Conservation (phyloP, 2,113 vertebrate genomes). For the Hystrix cristata region DNA sequence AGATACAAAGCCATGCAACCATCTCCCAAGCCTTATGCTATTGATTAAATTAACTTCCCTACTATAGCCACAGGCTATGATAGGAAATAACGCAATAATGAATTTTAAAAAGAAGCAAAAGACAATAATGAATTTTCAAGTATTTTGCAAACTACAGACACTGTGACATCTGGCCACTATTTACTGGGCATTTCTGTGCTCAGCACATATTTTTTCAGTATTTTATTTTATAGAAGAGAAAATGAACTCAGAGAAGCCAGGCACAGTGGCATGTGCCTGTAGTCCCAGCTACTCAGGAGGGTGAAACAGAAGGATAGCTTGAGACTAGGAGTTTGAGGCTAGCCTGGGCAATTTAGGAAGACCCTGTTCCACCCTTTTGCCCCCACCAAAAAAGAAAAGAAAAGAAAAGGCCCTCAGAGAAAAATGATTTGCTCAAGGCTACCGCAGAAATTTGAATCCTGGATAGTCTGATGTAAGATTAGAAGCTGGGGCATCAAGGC, state of each 20-base stretch:
- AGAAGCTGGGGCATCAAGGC: not conserved
- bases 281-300: not conserved
- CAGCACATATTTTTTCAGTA: not conserved
- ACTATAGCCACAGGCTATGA: not conserved
- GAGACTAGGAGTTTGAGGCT: not conserved
- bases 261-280: not conserved
- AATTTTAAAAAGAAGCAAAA: not conserved
- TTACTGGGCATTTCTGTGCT: slow-evolving; percentile 10
- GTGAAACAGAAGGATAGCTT: not conserved
- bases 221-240: slow-evolving; percentile 57
- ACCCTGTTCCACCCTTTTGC: not conserved
- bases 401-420: not conserved
- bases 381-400: too few species aligned
- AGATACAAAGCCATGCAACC: not conserved
- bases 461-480: not conserved
- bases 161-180: not conserved
- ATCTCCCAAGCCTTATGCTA: not conserved
- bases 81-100: not conserved
- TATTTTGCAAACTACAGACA: slow-evolving; percentile 32
- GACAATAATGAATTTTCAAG: not conserved
- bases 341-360: not conserved
- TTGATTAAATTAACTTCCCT: not conserved
- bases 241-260: slow-evolving; percentile 39
- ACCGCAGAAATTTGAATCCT: slow-evolving; percentile 38
- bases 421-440: slow-evolving; percentile 7